Evolutionary conservation across 1,140 invertebrate genomes (phyloP).

Genomic region (Drosophila prosaltans): DNA sequence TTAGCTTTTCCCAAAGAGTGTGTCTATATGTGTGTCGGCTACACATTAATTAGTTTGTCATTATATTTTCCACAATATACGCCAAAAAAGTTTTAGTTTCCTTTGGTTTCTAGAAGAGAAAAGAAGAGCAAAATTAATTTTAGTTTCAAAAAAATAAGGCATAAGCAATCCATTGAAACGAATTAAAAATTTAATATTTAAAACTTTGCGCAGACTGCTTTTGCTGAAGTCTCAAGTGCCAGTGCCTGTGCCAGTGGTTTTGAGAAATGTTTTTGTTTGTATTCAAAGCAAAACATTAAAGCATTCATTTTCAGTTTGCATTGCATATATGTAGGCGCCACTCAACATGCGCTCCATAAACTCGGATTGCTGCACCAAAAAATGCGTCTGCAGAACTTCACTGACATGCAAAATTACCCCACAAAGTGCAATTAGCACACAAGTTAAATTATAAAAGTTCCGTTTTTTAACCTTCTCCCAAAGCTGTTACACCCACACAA

Average conservation of each 20-base stretch:
- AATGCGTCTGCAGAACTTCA: slow-evolving; percentile 63
- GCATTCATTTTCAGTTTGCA: slow-evolving; percentile 11
- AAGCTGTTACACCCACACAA: slow-evolving; percentile 9
- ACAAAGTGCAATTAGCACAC: slow-evolving; percentile 76
- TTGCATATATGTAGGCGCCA: neutral
- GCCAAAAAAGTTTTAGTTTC: neutral
- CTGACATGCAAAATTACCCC: slow-evolving; percentile 72
- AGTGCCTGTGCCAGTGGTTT: slow-evolving; percentile 5
- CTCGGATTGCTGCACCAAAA: slow-evolving; percentile 21
- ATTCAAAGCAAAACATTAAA: slow-evolving; percentile 48
- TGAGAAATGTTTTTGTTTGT: slow-evolving; percentile 27
- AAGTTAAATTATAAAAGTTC: slow-evolving; percentile 77
- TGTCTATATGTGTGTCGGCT: neutral
- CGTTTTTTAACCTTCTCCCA: slow-evolving; percentile 53
- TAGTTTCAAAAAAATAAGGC: neutral
- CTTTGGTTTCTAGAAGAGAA: neutral
- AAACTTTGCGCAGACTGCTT: neutral
- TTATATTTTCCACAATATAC: neutral
- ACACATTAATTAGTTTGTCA: slow-evolving; percentile 24
- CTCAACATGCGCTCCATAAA: slow-evolving; percentile 8
- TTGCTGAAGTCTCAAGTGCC: slow-evolving; percentile 35
- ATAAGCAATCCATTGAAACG: too few species aligned
- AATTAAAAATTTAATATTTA: neutral
- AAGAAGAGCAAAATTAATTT: neutral
- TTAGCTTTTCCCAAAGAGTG: slow-evolving; percentile 11